Evolutionary conservation across 1,140 invertebrate species (phyloP).

Genomic region (Tetramorium parvispinum): DNA sequence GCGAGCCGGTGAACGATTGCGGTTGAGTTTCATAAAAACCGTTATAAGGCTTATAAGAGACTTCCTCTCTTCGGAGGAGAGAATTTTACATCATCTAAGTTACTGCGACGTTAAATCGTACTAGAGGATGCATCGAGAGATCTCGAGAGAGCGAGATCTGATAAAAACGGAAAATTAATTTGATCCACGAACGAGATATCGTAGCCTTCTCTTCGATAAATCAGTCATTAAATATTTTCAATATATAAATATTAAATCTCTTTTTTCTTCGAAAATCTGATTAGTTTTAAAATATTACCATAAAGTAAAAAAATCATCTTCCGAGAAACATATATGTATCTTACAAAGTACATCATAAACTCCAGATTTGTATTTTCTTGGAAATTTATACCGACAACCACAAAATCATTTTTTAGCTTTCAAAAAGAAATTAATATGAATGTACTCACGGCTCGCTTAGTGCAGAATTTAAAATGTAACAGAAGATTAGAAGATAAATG

Average conservation of each 20-base stretch:
- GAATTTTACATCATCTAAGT: neutral
- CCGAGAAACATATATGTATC: neutral
- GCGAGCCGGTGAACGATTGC: neutral
- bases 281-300: neutral
- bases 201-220: neutral
- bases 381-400: neutral
- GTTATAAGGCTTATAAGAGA: conserved; percentile 19
- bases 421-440: neutral
- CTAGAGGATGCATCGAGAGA: neutral
- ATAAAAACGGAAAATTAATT: neutral
- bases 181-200: neutral
- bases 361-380: neutral
- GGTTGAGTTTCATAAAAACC: neutral
- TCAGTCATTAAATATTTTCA: neutral
- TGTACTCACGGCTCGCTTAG: conserved; percentile 20
- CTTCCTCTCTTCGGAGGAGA: conserved; percentile 3
- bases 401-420: neutral
- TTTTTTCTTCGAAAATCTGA: neutral
- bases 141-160: neutral
- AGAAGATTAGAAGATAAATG: neutral
- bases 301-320: neutral
- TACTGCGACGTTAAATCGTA: neutral
- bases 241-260: neutral
- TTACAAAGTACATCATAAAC: neutral
- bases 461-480: conserved; percentile 4